phyloP scores from a whole-genome alignment of 2,797 vertebrate genomes.

The Pteropus rufus region DNA sequence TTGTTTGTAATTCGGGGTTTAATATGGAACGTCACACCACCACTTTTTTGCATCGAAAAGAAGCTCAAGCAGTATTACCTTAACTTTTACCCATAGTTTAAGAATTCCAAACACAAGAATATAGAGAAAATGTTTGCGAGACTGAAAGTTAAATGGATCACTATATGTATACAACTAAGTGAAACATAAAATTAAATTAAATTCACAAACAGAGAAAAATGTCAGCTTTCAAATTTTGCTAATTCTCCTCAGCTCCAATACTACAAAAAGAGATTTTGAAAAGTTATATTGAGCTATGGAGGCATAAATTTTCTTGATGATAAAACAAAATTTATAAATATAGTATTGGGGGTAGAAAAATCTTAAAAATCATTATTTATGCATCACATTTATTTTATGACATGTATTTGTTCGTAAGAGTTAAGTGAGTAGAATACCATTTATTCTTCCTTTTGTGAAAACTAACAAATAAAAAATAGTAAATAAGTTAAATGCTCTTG shows the following conservation, averaged over 20 bases:
- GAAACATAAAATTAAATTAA: conserved; percentile 59
- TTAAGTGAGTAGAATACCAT: background rate
- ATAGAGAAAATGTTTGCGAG: background rate
- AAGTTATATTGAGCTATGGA: background rate
- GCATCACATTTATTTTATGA: background rate
- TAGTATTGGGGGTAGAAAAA: background rate
- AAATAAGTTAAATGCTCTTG: background rate
- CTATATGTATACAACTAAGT: background rate
- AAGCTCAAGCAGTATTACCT: background rate
- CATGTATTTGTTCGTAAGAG: background rate
- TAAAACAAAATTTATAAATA: background rate
- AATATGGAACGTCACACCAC: background rate
- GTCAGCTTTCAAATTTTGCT: conserved; percentile 6
- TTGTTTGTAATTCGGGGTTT: background rate
- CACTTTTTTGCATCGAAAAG: background rate
- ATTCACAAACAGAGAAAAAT: background rate
- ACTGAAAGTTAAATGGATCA: conserved; percentile 35
- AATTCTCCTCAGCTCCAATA: background rate
- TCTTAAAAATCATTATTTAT: background rate
- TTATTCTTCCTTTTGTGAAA: background rate
- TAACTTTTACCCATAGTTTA: background rate
- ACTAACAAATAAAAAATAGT: background rate
- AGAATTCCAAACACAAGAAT: conserved; percentile 17
- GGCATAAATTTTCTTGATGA: background rate
- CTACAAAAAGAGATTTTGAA: background rate